These are phyloP conservation scores for Lasiurus cinereus DNA, from an alignment of 2,113 vertebrate genomes.

Conservation along the genomic window DNA sequence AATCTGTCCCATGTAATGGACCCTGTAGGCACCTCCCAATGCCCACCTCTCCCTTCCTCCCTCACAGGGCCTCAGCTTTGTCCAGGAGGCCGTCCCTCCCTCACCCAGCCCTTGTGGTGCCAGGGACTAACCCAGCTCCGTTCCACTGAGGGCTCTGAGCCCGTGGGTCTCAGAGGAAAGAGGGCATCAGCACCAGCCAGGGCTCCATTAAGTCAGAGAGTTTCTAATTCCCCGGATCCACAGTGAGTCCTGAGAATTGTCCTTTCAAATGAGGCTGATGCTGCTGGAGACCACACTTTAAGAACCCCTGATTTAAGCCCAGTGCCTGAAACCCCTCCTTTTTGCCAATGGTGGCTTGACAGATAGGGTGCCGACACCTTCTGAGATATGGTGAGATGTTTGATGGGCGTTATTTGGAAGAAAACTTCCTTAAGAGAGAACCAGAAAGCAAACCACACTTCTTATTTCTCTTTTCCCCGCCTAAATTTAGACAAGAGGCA, in stretches of 20 bases:
- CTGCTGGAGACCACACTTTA: background rate
- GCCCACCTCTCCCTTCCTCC: background rate
- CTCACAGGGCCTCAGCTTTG: background rate
- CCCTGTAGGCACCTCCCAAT: background rate
- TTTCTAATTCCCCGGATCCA: background rate
- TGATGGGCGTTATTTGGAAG: background rate
- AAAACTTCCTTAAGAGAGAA: background rate
- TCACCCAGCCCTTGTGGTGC: background rate
- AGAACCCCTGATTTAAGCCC: background rate
- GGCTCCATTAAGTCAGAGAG: background rate
- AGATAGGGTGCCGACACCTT: too few relatives aligned
- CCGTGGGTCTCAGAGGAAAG: background rate
- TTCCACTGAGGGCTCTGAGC: background rate
- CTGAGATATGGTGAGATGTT: background rate
- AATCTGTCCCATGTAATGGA: background rate
- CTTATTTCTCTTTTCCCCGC: background rate
- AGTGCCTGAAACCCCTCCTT: background rate
- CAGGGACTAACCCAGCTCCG: background rate
- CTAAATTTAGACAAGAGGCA: background rate
- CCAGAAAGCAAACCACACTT: background rate
- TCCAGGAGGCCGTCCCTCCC: background rate
- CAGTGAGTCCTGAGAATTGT: background rate
- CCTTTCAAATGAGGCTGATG: background rate
- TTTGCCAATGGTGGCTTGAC: background rate
- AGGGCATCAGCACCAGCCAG: background rate